Evolutionary conservation across 1,140 invertebrate species (phyloP).

Genomic region (Cotesia vestalis): DNA sequence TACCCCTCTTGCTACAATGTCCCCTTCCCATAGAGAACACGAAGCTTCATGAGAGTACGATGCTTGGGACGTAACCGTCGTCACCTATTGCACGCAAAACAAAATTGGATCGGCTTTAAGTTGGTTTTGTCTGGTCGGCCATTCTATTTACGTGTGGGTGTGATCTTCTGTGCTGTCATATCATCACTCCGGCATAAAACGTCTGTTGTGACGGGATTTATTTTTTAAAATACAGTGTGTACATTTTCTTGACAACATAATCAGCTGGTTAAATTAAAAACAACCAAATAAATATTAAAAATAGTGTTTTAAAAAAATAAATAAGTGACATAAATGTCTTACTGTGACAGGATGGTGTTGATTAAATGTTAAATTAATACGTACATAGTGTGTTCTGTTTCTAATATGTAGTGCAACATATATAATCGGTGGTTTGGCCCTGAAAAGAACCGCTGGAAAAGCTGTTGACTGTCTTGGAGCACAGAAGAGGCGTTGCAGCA

Average conservation of each 20-base stretch:
- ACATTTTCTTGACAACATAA: too few relatives aligned
- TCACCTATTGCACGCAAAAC: conserved; percentile 54
- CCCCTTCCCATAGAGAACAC: conserved; percentile 38
- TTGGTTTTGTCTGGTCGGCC: conserved; percentile 15
- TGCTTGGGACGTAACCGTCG: conserved; percentile 53
- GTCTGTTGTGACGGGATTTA: not conserved
- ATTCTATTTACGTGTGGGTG: conserved; percentile 36
- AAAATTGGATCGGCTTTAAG: conserved; percentile 49
- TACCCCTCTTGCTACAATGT: conserved; percentile 20
- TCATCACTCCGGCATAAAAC: not conserved
- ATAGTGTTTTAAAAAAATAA: too few relatives aligned
- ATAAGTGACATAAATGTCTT: too few relatives aligned
- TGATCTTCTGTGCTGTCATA: conserved; percentile 3
- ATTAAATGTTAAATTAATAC: not conserved
- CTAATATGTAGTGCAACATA: not conserved
- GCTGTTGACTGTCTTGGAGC: not conserved
- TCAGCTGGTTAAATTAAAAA: too few relatives aligned
- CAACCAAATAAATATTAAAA: too few relatives aligned
- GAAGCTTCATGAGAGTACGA: conserved; percentile 44
- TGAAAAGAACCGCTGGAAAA: conserved; percentile 17
- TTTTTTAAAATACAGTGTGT: too few relatives aligned
- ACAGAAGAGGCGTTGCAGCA: conserved; percentile 34
- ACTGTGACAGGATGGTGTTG: not conserved
- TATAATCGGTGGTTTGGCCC: conserved; percentile 20
- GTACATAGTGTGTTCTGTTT: not conserved